phyloP scores from a whole-genome alignment of 2,797 vertebrate species.

The Threskiornis aethiopicus region DNA sequence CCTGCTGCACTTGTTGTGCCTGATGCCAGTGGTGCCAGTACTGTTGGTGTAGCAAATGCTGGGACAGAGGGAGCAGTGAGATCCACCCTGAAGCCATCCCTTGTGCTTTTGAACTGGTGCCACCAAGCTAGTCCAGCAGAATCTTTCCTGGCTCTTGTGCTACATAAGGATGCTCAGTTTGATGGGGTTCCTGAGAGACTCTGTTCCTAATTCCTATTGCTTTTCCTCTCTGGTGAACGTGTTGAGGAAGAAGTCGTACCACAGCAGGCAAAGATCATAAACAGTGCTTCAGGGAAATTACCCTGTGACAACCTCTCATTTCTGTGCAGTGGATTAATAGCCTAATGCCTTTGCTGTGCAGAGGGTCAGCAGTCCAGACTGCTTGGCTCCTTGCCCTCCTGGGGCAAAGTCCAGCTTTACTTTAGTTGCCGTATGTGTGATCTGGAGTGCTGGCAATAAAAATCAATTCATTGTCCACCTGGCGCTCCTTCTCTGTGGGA shows the following conservation, averaged over 20 bases:
- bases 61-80: background rate
- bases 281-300: background rate
- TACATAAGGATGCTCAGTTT: rapidly evolving
- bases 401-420: background rate
- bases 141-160: background rate
- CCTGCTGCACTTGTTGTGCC: background rate
- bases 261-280: background rate
- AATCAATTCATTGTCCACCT: background rate
- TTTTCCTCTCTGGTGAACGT: background rate
- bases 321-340: background rate
- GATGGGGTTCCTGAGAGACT: background rate
- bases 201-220: background rate
- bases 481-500: background rate
- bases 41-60: background rate
- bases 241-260: background rate
- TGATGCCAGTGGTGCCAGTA: too few species aligned
- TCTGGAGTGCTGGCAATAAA: background rate
- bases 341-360: background rate
- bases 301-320: background rate
- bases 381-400: background rate
- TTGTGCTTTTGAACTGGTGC: background rate
- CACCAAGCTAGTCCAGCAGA: background rate
- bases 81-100: background rate
- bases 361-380: background rate
- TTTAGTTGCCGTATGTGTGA: background rate